Base-by-base conservation (phyloP, 2,113 vertebrate genomes). In the Lepus timidus region DNA sequence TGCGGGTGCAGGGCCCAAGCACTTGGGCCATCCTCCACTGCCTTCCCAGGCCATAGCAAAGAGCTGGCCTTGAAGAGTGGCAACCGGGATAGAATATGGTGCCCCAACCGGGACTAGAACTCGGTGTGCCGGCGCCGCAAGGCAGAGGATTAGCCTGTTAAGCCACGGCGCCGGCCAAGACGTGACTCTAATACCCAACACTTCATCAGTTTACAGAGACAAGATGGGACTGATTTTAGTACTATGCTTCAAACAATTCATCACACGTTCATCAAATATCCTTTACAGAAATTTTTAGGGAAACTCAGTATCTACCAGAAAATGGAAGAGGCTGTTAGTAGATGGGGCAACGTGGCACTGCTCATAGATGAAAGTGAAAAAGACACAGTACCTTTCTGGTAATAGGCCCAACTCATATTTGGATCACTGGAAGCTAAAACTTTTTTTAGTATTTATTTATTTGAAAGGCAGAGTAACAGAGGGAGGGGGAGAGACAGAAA, bases 241-340 rank as follows among this genome's bases (percentile, higher is more conserved):
- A 55, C 39, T 58, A 81, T 29, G 39, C 20, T 75, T 89, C 68
- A 89, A 27, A 80, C 36, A 2, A 1, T 61, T 49, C 8, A 19
- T 65, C 82, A 93, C 13, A 71, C 58, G 64, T 93, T 91, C 73
- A 74, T 52, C 36, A 91, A 91, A 73, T 44, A 68, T 36, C 52
- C 58, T 85, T 88, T 85, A 75, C 23, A 85, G 19, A 22, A 23
- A 93, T 81, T 55, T 80, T 51, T 52, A 25, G 11, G 52, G 36
- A 67, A 79, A 85, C 9, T 74, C 19, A 85, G 89, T 84, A 84
- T 89, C 84, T 14, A 92, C 51, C 44, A 85, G 80, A 85, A 95
- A 89, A 93, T 17, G 92, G 6, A 80, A 87, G n/a, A 88, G 68
- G 67, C 39, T 94, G 16, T 36, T 70, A n/a, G 31, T 52, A 31